A percentile compares a stretch with the other conserved stretches of the same genome.
Conservation (phyloP, 2,888 invertebrate species). For the Dasypolia templi region DNA sequence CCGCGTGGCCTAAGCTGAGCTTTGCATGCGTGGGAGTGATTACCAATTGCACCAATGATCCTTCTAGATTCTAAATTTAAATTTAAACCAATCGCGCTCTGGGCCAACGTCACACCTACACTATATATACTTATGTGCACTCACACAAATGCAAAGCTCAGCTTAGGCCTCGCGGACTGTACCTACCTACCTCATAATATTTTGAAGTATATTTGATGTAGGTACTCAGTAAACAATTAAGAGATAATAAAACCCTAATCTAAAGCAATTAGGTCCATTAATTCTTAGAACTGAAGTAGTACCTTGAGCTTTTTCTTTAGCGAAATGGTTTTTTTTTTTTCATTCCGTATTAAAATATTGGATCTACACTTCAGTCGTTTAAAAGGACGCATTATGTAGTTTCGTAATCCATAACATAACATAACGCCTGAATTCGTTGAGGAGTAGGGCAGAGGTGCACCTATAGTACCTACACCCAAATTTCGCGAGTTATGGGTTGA, state of each 20-base stretch:
- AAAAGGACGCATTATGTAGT: neutral
- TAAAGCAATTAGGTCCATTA: neutral
- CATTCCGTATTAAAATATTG: neutral
- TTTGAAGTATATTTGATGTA: constrained; percentile 14
- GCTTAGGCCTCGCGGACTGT: no score
- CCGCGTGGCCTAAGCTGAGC: no score
- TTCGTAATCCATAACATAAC: no score
- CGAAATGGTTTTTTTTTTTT: neutral
- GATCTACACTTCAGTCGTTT: neutral
- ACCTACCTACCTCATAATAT: neutral
- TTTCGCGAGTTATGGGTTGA: neutral
- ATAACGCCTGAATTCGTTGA: no score
- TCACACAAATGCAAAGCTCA: no score
- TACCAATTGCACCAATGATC: no score
- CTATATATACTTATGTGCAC: no score
- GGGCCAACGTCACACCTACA: no score
- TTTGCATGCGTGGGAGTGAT: no score
- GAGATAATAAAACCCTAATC: neutral
- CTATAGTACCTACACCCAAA: neutral
- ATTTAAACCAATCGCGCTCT: no score
- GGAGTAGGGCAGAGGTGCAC: no score
- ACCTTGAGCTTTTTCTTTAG: neutral
- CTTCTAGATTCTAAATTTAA: no score
- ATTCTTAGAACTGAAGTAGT: neutral
- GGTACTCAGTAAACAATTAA: neutral